phyloP scores from a whole-genome alignment of 2,797 vertebrate genomes.

The Propithecus deckenii region DNA sequence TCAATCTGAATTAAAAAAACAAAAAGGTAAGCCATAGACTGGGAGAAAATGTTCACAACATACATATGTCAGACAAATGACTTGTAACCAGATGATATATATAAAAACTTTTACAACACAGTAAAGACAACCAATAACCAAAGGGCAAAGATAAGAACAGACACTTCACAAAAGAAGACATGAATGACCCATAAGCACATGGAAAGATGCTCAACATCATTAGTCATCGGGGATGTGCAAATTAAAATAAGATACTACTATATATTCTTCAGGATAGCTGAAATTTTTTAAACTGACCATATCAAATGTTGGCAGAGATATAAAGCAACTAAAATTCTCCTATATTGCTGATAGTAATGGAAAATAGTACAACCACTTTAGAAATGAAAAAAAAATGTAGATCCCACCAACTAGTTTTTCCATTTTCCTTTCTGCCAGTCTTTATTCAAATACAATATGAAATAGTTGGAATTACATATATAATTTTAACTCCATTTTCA shows the following conservation, averaged over 20 bases:
- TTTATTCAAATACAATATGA: constrained; percentile 38
- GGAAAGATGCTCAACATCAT: too few species aligned
- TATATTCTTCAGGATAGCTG: too few species aligned
- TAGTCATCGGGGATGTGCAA: too few species aligned
- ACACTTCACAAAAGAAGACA: too few species aligned
- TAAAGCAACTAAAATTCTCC: neutral
- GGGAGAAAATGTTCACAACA: neutral
- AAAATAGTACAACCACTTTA: neutral
- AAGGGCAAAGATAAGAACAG: constrained; percentile 8
- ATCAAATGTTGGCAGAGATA: too few species aligned
- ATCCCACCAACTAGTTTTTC: neutral
- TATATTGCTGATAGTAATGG: neutral
- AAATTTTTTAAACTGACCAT: too few species aligned
- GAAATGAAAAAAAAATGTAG: neutral
- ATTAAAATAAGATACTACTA: too few species aligned
- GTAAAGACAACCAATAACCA: neutral
- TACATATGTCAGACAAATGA: neutral
- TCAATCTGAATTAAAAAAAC: neutral
- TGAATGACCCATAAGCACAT: too few species aligned
- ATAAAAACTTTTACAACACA: neutral
- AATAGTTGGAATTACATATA: neutral
- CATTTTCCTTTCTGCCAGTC: constrained; percentile 10
- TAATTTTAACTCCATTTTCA: neutral
- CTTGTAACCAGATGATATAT: neutral
- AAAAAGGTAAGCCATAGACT: neutral